Evolutionary conservation across 2,113 vertebrate genomes (phyloP).

Genomic region (Phyllostomus hastatus): DNA sequence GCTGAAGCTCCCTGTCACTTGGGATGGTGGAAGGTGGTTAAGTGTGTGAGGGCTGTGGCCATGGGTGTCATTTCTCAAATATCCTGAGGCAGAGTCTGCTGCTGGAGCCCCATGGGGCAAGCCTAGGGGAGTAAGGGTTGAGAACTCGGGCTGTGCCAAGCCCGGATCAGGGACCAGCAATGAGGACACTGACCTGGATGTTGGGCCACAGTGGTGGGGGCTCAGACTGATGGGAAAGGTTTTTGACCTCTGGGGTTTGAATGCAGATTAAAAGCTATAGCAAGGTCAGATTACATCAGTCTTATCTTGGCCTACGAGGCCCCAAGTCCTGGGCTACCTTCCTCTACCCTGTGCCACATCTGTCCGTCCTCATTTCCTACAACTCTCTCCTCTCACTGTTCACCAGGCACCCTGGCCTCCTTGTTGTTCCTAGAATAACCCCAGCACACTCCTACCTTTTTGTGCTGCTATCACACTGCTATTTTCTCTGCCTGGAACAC

Average conservation of each 20-base stretch:
- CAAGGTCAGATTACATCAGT: not conserved
- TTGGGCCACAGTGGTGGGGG: not conserved
- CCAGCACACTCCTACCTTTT: not conserved
- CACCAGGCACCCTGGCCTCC: no score
- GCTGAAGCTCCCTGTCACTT: not conserved
- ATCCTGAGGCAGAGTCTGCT: not conserved
- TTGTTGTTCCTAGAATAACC: not conserved
- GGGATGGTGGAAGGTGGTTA: not conserved
- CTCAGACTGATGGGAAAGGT: not conserved
- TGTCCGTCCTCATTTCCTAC: not conserved
- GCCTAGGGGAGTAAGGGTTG: not conserved
- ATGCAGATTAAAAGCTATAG: not conserved
- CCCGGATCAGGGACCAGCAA: not conserved
- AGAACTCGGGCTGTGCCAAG: not conserved
- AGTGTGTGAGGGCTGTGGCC: not conserved
- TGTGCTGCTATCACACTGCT: not conserved
- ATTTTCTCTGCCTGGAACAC: not conserved
- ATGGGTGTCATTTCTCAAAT: conserved; percentile 15
- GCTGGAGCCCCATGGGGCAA: not conserved
- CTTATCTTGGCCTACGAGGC: not conserved
- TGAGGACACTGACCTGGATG: not conserved
- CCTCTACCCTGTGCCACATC: not conserved
- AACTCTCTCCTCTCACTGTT: not conserved
- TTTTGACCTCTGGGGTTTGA: not conserved
- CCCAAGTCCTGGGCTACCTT: not conserved